Evolutionary conservation across 2,888 invertebrate genomes (phyloP).

Genomic region (Exephanes ischioxanthus): DNA sequence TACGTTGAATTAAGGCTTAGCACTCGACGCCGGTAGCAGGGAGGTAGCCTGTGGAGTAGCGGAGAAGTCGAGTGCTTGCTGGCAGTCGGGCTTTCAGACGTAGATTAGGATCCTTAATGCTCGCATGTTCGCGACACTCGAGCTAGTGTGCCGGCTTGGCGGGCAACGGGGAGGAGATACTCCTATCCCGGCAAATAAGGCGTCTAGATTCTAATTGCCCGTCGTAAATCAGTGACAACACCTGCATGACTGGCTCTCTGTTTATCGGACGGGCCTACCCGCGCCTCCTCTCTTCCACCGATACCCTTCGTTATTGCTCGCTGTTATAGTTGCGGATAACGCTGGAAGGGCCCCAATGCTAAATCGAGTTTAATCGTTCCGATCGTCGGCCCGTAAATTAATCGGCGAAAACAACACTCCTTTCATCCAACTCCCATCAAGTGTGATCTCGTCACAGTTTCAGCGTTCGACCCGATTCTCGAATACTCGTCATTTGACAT

Average conservation of each 20-base stretch:
- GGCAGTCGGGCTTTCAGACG: slow-evolving; percentile 75
- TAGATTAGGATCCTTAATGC: slow-evolving; percentile 83
- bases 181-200: slow-evolving; percentile 81
- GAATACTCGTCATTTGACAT: slow-evolving; percentile 24
- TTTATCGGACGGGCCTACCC: slow-evolving; percentile 78
- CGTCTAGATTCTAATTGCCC: slow-evolving; percentile 84
- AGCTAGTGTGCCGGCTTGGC: slow-evolving; percentile 62
- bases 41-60: slow-evolving; percentile 27
- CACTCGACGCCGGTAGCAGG: slow-evolving; percentile 50
- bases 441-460: slow-evolving; percentile 5
- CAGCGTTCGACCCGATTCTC: slow-evolving; percentile 23
- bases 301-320: slow-evolving; percentile 1
- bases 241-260: slow-evolving; percentile 82
- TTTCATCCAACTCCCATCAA: slow-evolving; percentile 13
- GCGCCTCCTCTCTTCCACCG: slow-evolving; percentile 21
- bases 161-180: slow-evolving; percentile 27
- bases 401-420: slow-evolving; percentile 20
- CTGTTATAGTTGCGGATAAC: background rate
- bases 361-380: slow-evolving; percentile 79
- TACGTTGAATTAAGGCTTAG: slow-evolving; percentile 63
- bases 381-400: slow-evolving; percentile 40
- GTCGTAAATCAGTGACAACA: slow-evolving; percentile 85
- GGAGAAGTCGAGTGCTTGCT: slow-evolving; percentile 61
- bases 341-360: slow-evolving; percentile 70
- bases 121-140: slow-evolving; percentile 81